phyloP scores from a whole-genome alignment of 2,113 vertebrate species.

The Pluvianellus socialis region DNA sequence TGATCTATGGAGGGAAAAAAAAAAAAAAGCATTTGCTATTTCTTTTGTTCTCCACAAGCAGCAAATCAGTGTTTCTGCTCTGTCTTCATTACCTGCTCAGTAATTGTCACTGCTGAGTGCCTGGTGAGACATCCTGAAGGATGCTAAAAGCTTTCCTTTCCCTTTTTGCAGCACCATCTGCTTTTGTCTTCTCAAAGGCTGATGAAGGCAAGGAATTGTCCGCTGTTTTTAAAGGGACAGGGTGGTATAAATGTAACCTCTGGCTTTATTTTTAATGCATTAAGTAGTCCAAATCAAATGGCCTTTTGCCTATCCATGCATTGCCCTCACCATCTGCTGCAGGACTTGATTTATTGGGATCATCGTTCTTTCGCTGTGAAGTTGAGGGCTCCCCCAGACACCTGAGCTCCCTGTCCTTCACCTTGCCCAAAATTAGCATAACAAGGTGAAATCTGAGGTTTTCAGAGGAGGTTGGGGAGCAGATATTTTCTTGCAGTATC shows the following conservation, averaged over 20 bases:
- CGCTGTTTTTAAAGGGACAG: background rate
- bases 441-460: background rate
- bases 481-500: background rate
- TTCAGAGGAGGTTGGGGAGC: background rate
- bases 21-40: background rate
- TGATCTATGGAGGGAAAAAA: background rate
- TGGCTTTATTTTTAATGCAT: background rate
- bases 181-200: background rate
- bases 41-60: conserved; percentile 12
- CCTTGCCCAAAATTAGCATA: background rate
- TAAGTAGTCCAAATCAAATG: background rate
- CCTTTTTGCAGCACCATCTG: background rate
- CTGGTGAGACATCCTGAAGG: background rate
- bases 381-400: background rate
- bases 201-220: background rate
- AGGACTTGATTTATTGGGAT: background rate
- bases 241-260: background rate
- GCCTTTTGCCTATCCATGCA: background rate
- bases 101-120: background rate
- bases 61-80: conserved; percentile 8
- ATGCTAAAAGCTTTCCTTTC: background rate
- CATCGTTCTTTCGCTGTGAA: rapidly evolving
- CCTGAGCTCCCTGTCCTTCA: background rate
- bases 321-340: background rate
- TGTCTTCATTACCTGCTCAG: conserved; percentile 25